Evolutionary conservation across 2,888 invertebrate species (phyloP).

Genomic region (Amphipyra berbera): DNA sequence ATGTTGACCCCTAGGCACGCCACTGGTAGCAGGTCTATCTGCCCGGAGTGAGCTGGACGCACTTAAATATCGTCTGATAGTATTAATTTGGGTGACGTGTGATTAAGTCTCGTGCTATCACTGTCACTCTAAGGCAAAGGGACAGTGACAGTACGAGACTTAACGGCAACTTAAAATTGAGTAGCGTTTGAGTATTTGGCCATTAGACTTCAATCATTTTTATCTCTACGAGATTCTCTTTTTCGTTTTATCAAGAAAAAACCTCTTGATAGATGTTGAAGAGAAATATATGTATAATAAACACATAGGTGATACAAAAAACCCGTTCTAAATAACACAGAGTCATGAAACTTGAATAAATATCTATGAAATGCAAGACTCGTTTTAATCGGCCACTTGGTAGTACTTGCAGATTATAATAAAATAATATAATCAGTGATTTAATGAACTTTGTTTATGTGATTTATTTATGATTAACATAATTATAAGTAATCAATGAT

Average conservation of each 20-base stretch:
- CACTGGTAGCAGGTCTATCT: too few species aligned
- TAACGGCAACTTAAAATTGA: too few species aligned
- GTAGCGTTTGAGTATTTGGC: too few species aligned
- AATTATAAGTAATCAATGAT: neutral
- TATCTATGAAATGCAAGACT: constrained; percentile 31
- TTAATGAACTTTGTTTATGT: constrained; percentile 27
- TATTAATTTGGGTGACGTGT: too few species aligned
- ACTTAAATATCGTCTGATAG: too few species aligned
- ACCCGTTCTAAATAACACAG: constrained; percentile 9
- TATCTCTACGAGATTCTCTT: neutral
- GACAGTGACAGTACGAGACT: too few species aligned
- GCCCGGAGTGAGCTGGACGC: too few species aligned
- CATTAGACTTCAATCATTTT: too few species aligned
- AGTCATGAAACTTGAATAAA: constrained; percentile 10
- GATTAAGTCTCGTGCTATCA: too few species aligned
- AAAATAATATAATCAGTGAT: constrained; percentile 21
- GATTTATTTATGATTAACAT: constrained; percentile 1
- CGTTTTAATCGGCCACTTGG: constrained; percentile 30
- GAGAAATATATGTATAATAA: neutral
- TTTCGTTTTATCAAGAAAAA: neutral
- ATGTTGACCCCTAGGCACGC: too few species aligned
- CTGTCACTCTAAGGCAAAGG: too few species aligned
- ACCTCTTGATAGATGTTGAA: neutral
- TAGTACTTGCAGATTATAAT: constrained; percentile 1
- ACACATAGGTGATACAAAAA: constrained; percentile 6